phyloP scores from a whole-genome alignment of 2,888 invertebrate genomes.

The Pasiphila rectangulata region DNA sequence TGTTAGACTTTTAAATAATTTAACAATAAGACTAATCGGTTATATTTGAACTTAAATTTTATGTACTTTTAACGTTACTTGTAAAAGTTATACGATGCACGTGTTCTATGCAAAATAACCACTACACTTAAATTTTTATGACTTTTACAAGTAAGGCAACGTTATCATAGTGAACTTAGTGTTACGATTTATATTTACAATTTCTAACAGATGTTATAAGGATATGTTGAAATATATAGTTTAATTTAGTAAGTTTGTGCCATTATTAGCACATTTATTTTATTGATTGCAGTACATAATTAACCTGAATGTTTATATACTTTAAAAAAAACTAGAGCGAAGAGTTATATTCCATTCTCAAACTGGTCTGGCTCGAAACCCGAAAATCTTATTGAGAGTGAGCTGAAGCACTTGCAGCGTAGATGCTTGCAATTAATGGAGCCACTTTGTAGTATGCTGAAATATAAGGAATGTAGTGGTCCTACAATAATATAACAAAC shows the following conservation, averaged over 20 bases:
- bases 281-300: neutral
- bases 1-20: slow-evolving; percentile 13
- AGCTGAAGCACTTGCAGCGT: too few relatives aligned
- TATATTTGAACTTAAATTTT: neutral
- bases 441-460: slow-evolving; percentile 2
- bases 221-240: slow-evolving; percentile 26
- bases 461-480: too few relatives aligned
- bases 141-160: neutral
- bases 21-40: slow-evolving; percentile 8
- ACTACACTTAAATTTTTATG: neutral
- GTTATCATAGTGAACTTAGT: neutral
- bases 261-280: slow-evolving; percentile 11
- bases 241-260: slow-evolving; percentile 32
- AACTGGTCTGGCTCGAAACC: too few relatives aligned
- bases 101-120: neutral
- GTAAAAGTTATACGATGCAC: neutral
- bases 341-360: too few relatives aligned
- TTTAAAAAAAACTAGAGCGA: too few relatives aligned
- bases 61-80: too few relatives aligned
- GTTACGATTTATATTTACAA: neutral
- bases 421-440: slow-evolving; percentile 12
- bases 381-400: too few relatives aligned
- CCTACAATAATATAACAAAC: too few relatives aligned
- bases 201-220: slow-evolving; percentile 32
- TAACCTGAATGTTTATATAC: slow-evolving; percentile 24